phyloP scores from a whole-genome alignment of 2,888 invertebrate species.

The Tachina fera region DNA sequence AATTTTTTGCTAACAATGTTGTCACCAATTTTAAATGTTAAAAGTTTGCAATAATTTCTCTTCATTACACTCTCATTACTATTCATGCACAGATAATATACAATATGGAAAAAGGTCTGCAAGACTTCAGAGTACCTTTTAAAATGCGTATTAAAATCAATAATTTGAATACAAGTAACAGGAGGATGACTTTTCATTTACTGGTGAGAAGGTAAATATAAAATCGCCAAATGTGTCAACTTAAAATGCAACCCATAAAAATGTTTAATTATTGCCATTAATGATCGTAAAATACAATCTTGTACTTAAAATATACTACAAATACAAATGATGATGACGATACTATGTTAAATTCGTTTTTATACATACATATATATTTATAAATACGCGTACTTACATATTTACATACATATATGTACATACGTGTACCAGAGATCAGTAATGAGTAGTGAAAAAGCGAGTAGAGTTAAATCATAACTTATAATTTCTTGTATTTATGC shows the following conservation, averaged over 20 bases:
- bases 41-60: slow-evolving; percentile 24
- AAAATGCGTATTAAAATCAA: slow-evolving; percentile 41
- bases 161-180: slow-evolving; percentile 21
- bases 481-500: too few species aligned
- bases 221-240: slow-evolving; percentile 59
- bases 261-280: slow-evolving; percentile 74
- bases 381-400: too few species aligned
- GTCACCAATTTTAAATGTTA: slow-evolving; percentile 7
- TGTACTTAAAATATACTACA: slow-evolving; percentile 72
- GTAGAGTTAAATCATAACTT: too few species aligned
- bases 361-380: neutral
- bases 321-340: slow-evolving; percentile 55
- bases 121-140: neutral
- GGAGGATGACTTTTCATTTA: slow-evolving; percentile 24
- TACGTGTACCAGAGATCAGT: too few species aligned
- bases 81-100: slow-evolving; percentile 1
- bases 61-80: neutral
- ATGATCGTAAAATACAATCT: slow-evolving; percentile 76
- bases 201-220: slow-evolving; percentile 34
- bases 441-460: too few species aligned
- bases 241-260: slow-evolving; percentile 75
- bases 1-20: neutral
- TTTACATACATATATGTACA: too few species aligned
- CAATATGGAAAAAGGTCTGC: neutral
- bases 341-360: slow-evolving; percentile 42